These are phyloP conservation scores for Lepidocyrtinus sp. DNA, from an alignment of 2,888 invertebrate genomes.

Conservation along the genomic window DNA sequence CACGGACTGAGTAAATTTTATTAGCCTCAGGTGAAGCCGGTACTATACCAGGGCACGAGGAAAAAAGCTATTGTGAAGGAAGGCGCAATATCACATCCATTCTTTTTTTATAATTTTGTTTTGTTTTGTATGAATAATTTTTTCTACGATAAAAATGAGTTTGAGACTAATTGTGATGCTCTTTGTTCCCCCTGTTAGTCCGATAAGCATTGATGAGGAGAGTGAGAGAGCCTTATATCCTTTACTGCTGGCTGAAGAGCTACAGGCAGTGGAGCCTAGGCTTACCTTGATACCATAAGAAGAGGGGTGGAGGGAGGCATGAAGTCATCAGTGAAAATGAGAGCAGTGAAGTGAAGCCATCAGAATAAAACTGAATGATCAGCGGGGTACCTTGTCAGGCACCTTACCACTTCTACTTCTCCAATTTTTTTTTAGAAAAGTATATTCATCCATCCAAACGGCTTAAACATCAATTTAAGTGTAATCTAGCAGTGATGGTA, in stretches of 20 bases:
- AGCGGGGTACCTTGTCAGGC: slow-evolving; percentile 38
- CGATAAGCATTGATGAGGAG: too few relatives aligned
- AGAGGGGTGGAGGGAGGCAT: too few relatives aligned
- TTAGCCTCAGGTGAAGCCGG: slow-evolving; percentile 53
- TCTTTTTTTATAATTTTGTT: too few relatives aligned
- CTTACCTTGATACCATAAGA: background rate
- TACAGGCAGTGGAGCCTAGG: background rate
- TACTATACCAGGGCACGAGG: slow-evolving; percentile 50
- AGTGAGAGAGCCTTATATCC: too few relatives aligned
- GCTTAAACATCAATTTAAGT: background rate
- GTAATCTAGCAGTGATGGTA: too few relatives aligned
- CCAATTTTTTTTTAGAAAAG: slow-evolving; percentile 6
- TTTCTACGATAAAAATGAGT: too few relatives aligned
- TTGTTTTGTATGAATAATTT: too few relatives aligned
- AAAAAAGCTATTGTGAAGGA: background rate
- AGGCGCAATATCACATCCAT: background rate
- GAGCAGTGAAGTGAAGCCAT: slow-evolving; percentile 9
- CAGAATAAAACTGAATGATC: background rate
- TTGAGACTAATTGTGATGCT: too few relatives aligned
- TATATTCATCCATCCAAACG: background rate
- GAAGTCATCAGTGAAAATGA: slow-evolving; percentile 1
- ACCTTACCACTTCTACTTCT: background rate
- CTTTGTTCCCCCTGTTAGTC: too few relatives aligned
- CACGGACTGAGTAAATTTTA: slow-evolving; percentile 18
- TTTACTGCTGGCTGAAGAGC: too few relatives aligned